These are phyloP conservation scores for Dipodomys spectabilis DNA, from an alignment of 2,113 vertebrate genomes.

Conservation along the genomic window DNA sequence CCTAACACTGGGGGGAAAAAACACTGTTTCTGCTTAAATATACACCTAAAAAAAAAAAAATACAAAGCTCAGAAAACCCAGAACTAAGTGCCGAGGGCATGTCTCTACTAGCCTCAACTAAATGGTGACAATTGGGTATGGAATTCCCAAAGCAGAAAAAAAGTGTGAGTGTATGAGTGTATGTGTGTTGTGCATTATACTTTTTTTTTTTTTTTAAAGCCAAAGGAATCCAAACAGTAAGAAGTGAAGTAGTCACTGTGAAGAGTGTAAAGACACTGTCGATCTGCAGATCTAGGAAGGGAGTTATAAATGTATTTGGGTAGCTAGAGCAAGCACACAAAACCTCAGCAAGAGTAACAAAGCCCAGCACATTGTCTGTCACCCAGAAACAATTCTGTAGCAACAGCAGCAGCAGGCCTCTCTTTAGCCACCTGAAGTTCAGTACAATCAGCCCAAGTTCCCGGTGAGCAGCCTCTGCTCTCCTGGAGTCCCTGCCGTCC, in stretches of 20 bases:
- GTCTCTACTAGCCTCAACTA: slow-evolving; percentile 66
- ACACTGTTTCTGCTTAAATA: slow-evolving; percentile 37
- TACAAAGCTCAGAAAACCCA: slow-evolving; percentile 39
- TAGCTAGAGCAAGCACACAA: neutral
- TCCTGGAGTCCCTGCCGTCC: neutral
- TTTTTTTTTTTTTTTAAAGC: neutral
- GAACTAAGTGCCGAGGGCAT: slow-evolving; percentile 49
- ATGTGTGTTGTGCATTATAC: neutral
- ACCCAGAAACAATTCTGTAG: neutral
- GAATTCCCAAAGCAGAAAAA: slow-evolving; percentile 64
- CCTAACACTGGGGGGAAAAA: neutral
- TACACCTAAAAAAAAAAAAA: slow-evolving; percentile 42
- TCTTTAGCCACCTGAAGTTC: neutral
- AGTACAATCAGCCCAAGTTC: neutral
- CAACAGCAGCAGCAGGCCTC: slow-evolving; percentile 31
- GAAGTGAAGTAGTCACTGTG: neutral
- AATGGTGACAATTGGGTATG: slow-evolving; percentile 64
- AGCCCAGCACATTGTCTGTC: slow-evolving; percentile 1
- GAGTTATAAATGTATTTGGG: too few relatives aligned
- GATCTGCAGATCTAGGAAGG: neutral
- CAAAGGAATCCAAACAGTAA: slow-evolving; percentile 5
- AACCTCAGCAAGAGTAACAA: slow-evolving; percentile 43
- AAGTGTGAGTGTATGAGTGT: neutral
- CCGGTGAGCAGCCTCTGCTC: neutral
- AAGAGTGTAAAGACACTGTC: neutral